These are phyloP conservation scores for Mixornis gularis DNA, from an alignment of 2,113 vertebrate species.

Conservation along the genomic window DNA sequence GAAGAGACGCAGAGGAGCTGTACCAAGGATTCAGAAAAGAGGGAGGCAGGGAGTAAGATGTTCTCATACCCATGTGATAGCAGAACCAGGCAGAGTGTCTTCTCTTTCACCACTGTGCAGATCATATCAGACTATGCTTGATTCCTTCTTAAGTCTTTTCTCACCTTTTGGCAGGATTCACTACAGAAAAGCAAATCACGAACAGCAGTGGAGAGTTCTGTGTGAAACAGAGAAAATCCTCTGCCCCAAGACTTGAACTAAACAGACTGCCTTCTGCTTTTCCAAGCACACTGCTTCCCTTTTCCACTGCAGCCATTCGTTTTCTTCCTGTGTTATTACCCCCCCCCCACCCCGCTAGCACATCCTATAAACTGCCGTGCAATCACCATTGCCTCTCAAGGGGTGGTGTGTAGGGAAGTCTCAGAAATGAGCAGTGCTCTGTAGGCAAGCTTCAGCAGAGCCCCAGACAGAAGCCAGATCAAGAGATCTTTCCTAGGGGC, in stretches of 20 bases:
- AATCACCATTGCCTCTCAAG: background rate
- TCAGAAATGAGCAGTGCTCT: background rate
- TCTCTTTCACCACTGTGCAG: background rate
- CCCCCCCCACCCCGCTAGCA: fast-evolving
- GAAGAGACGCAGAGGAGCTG: background rate
- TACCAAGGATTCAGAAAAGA: background rate
- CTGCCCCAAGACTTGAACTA: background rate
- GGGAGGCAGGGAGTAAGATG: background rate
- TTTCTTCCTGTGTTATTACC: background rate
- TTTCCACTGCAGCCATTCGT: background rate
- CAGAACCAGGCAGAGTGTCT: background rate
- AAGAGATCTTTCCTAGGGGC: background rate
- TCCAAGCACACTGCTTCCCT: background rate
- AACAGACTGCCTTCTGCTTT: background rate
- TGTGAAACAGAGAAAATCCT: background rate
- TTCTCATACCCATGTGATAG: background rate
- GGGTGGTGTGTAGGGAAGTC: background rate
- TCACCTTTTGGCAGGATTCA: background rate
- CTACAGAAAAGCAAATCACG: background rate
- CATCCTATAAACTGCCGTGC: background rate
- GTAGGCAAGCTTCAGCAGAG: background rate
- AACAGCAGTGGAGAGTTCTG: background rate
- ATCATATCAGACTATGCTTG: background rate
- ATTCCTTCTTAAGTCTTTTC: background rate
- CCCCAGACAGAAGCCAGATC: background rate